Evolutionary conservation across 2,888 invertebrate genomes (phyloP), one percentile per base, ranked within the genome.

Genomic region (Latheticus oryzae): DNA sequence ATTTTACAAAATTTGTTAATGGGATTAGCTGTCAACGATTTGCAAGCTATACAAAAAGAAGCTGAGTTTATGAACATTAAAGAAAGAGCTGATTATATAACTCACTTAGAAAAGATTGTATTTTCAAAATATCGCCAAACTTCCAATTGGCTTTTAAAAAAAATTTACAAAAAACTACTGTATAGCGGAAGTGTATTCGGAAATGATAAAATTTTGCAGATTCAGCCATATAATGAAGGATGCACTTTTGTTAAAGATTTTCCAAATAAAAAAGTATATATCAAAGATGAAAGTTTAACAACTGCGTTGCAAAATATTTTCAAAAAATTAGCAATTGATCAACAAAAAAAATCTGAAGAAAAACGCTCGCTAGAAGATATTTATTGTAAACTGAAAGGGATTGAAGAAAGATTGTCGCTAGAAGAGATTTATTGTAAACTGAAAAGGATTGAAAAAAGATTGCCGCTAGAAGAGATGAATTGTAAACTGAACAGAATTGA

Each of bases 1-100:
- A 51, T 57, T 15, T 19, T 57, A 5, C 57, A 57, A 38, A 57
- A 57, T 35, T 24, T 57, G 2, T 16, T 57, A 9, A 45, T 57
- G 8, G 57, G 51, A 26, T 51, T 57, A 4, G 57, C 57, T 1
- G 57, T 57, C 1, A 57, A 45, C 12, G 57, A 57, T 19, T 15
- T 57, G 23, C 51, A 51, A 26, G 51, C 50, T 13, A 51, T 57
- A 12, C 45, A 28, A 9, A 43, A 26, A 13, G 15, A 57, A 16
- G 57, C 57, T 13, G 43, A 43, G 23, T 51, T 43, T 24, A 43
- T 57, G 5, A 38, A 45, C 1, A 57, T 51, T 8, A 57, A 43
- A 2, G 57, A 57, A 30, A 12, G 43, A 3, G 50, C 51, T 1
- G 12, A 17, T 1, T 57, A 57, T 16, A 51, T 57, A 15, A 57